These are phyloP conservation scores for Ryuthela nishihirai DNA, from an alignment of 2,888 invertebrate genomes.

Conservation along the genomic window DNA sequence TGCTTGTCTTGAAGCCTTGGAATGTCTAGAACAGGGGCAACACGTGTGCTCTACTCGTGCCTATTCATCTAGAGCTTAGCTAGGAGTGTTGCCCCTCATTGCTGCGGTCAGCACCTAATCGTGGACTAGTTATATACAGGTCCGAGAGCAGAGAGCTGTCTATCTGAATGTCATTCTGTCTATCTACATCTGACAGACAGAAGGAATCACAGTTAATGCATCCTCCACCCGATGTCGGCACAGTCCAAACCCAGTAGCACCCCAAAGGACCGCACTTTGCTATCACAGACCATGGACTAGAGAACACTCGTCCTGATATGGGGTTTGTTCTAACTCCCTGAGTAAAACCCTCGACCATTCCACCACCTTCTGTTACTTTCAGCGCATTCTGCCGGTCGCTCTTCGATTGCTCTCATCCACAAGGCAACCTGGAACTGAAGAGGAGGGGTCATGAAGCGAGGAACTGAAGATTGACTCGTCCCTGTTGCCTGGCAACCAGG, in stretches of 20 bases:
- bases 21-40: no score
- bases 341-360: slow-evolving; percentile 4
- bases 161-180: no score
- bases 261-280: slow-evolving; percentile 30
- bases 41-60: slow-evolving; percentile 37
- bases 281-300: slow-evolving; percentile 39
- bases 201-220: no score
- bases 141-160: no score
- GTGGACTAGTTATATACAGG: slow-evolving; percentile 35
- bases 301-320: slow-evolving; percentile 39
- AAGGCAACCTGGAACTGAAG: slow-evolving; percentile 38
- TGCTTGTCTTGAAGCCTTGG: no score
- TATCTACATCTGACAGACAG: no score
- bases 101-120: slow-evolving; percentile 38
- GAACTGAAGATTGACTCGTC: slow-evolving; percentile 36
- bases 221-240: no score
- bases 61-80: slow-evolving; percentile 35
- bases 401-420: slow-evolving; percentile 1
- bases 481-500: slow-evolving; percentile 30
- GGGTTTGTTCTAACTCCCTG: slow-evolving; percentile 36
- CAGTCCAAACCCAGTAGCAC: no score
- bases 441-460: slow-evolving; percentile 22
- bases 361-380: neutral
- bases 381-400: neutral
- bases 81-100: slow-evolving; percentile 37